Base-by-base conservation (phyloP, 1,140 invertebrate species). In the Brachionus asplanchnoidis region DNA sequence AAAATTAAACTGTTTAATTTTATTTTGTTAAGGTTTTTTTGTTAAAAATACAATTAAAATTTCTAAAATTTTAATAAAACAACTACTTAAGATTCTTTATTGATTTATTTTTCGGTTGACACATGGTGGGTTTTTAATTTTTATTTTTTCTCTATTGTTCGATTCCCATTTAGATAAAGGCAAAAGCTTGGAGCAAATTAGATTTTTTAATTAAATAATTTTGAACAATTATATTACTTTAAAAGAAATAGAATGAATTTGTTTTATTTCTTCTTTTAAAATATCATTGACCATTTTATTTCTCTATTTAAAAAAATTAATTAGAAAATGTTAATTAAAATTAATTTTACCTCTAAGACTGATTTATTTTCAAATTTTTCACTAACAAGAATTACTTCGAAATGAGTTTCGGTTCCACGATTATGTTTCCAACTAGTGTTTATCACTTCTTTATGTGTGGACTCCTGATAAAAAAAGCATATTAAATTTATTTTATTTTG, bases 311-410 rank as follows among this genome's bases (percentile, higher is more conserved):
- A 82, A 82, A 9, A 17, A 65, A 65, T 3, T 26, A 53, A 28
- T 56, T 36, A 65, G 23, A 66, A 32, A 60, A 20, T 60, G 14
- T 17, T 23, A 28, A 23, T 0, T 8, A 20, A 9, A 28, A 44
- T 40, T 82, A 11, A 65, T 68, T 46, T 44, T 60, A 82, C 53
- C 12, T 82, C 79, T 44, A 82, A 65, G 11, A 77, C 50, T 50
- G 73, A 77, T 36, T 77, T 77, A n/a, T 77, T 68, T 42, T 82
- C 79, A 23, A 82, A 82, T 65, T 44, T 42, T 40, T 82, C 79
- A 46, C 79, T 82, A 2, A 82, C 79, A 3, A 82, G 9, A 65
- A 65, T 23, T 0, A 82, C 79, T 20, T 82, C 79, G 40, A 82
- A 82, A 82, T 82, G 79, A 36, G 79, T 82, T 23, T 82, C 79